Conservation (phyloP, 2,888 invertebrate species). For the Tipula helvola region DNA sequence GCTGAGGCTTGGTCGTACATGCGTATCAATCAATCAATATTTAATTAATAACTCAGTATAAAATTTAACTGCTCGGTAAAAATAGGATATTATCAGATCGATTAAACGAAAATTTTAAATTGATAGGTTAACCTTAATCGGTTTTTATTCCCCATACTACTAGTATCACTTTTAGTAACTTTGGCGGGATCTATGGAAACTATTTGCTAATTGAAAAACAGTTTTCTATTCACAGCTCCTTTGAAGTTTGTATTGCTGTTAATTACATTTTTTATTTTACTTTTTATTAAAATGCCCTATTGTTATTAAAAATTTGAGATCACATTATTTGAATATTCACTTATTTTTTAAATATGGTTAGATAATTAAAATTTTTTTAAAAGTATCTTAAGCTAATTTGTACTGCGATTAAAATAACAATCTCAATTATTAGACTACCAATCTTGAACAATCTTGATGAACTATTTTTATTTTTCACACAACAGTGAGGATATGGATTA, state of each 20-base stretch:
- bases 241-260: not conserved
- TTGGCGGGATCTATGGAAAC: too few species aligned
- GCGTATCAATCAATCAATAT: too few species aligned
- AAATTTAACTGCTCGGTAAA: too few species aligned
- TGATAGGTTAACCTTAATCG: too few species aligned
- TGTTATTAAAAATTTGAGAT: not conserved
- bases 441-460: not conserved
- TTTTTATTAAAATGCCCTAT: not conserved
- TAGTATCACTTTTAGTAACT: too few species aligned
- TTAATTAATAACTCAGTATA: too few species aligned
- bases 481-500: constrained; percentile 11
- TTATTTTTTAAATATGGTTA: not conserved
- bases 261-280: not conserved
- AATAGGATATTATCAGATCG: too few species aligned
- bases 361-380: not conserved
- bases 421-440: not conserved
- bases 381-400: not conserved
- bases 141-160: too few species aligned
- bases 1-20: too few species aligned
- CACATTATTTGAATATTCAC: not conserved
- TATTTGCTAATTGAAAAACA: not conserved
- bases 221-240: not conserved
- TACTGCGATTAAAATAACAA: not conserved
- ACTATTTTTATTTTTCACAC: constrained; percentile 17
- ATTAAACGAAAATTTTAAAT: too few species aligned